A percentile compares a stretch with the other conserved stretches of the same genome.
Evolutionary conservation across 2,888 invertebrate species (phyloP).

Genomic region (Noctuana brunneofusca): DNA sequence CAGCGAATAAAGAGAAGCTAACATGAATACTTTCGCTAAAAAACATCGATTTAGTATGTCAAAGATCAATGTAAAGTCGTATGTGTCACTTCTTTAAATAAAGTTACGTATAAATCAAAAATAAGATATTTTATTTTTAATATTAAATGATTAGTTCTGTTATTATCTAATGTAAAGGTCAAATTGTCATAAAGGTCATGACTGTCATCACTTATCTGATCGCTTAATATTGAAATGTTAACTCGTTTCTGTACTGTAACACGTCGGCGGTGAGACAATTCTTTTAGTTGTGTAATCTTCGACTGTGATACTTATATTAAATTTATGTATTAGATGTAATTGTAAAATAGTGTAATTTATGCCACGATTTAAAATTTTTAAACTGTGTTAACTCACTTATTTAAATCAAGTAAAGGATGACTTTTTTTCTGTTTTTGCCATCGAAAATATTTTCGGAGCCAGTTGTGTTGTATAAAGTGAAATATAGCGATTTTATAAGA

Average conservation of each 20-base stretch:
- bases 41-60: no score
- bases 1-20: slow-evolving; percentile 17
- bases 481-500: slow-evolving; percentile 68
- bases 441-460: slow-evolving; percentile 69
- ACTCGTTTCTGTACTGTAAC: not conserved
- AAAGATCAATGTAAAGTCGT: no score
- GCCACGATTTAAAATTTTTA: slow-evolving; percentile 48
- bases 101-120: no score
- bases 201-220: no score
- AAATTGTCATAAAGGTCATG: no score
- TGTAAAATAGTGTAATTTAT: slow-evolving; percentile 59
- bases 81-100: no score
- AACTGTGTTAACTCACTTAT: slow-evolving; percentile 46
- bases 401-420: slow-evolving; percentile 42
- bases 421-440: slow-evolving; percentile 50
- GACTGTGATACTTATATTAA: slow-evolving; percentile 82
- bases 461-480: slow-evolving; percentile 63
- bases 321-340: slow-evolving; percentile 76
- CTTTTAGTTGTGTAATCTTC: slow-evolving; percentile 77
- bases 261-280: slow-evolving; percentile 37
- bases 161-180: no score
- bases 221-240: no score
- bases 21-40: not conserved
- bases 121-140: no score
- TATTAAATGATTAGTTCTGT: no score